Base-by-base conservation (phyloP, 1,140 invertebrate genomes). In the Papilio polytes region DNA sequence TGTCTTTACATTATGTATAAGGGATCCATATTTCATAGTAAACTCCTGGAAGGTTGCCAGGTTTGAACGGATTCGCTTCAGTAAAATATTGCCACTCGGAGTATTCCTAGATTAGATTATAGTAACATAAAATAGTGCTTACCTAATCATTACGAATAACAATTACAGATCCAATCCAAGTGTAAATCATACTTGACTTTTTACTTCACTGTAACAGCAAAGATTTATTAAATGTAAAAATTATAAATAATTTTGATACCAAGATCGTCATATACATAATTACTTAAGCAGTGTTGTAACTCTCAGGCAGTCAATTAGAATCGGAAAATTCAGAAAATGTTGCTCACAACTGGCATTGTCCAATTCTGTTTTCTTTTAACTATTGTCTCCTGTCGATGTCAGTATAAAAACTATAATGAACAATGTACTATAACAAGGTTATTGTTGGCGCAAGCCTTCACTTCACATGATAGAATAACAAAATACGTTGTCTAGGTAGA, bases 341-440 rank as follows among this genome's bases (percentile, higher is more conserved):
- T 70, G 26, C 26, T 26, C 3, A 31, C 63, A 70, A 22, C 59
- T 36, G 63, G n/a, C 26, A 70, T 70, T 70, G 63, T 36, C 13
- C 26, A 26, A 15, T 70, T 70, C 63, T 63, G 20, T 63, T 63
- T 70, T 31, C 13, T 70, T 70, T 70, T 15, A 31, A 31, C 63
- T 70, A 36, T 70, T 70, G 63, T 70, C 63, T 63, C 10, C 22
- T 18, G 26, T 70, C 26, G 22, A 15, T 70, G 13, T 70, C 12
- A 70, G 36, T 70, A 31, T 31, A 70, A 70, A 36, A 15, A 70
- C 63, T 31, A 26, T 31, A 36, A 70, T 70, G 63, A 70, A 70
- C 63, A 70, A 31, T 36, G 26, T 70, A 70, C 26, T 36, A 70
- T 31, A 70, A 70, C 26, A 70, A 70, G 3, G 22, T 36, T 20